Base-by-base conservation (phyloP, 2,888 invertebrate species). In the Azorinus chamasolen region DNA sequence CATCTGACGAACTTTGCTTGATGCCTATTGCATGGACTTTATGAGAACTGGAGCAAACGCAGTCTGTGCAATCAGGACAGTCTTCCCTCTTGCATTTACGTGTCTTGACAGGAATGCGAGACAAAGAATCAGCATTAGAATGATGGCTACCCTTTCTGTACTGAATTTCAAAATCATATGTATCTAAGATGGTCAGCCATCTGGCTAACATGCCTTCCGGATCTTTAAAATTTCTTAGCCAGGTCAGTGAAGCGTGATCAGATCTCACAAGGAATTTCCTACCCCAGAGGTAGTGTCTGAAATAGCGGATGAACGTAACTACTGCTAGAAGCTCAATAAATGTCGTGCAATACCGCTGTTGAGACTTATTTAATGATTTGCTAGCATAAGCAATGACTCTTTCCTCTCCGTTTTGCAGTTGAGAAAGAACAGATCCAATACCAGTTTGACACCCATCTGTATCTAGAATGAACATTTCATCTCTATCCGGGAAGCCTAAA, bases 381-480 rank as follows among this genome's bases (percentile, higher is more conserved):
- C 79, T 80, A 14, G 66, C 77, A 59, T 75, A 85, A 2, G 73
- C 53, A 25, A 86, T 69, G 12, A 86, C 84, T 6, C 48, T 41
- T 63, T 86, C 85, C 43, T 74, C 57, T 5, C n/a, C n/a, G n/a
- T n/a, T n/a, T n/a, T n/a, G n/a, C n/a, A n/a, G n/a, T n/a, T n/a
- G n/a, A n/a, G n/a, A n/a, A n/a, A n/a, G n/a, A n/a, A n/a, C n/a
- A n/a, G n/a, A n/a, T n/a, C n/a, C n/a, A n/a, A n/a, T n/a, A 6
- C 79, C 83, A 45, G 8, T 27, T 16, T 59, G 65, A 59, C 80
- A 74, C 12, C 84, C 87, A 69, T 87, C 83, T 18, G 77, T 82
- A 51, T 87, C 85, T 22, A 84, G 48, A 12, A 84, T 65, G 61
- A 79, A 82, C 10, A 20, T 20, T 1, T 48, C 65, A 16, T 77